Conservation (phyloP, 2,113 vertebrate genomes). For the Amphilophus citrinellus region DNA sequence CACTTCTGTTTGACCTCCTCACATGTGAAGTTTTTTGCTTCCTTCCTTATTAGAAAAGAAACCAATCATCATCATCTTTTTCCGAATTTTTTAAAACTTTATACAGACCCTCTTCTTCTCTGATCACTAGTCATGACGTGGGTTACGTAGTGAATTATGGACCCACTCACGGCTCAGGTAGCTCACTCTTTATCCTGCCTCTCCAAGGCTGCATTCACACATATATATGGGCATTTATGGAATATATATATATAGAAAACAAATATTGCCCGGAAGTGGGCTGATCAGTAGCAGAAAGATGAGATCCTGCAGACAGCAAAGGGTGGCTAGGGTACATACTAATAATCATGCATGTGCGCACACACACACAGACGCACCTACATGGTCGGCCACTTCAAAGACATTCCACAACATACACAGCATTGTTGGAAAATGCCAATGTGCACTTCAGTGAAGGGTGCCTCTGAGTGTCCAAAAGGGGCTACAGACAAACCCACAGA, state of each 20-base stretch:
- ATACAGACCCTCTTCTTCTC: too few relatives aligned
- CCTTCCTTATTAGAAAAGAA: not conserved
- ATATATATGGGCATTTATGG: too few relatives aligned
- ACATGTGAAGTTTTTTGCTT: not conserved
- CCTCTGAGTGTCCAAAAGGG: slow-evolving; percentile 51
- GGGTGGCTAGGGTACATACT: slow-evolving; percentile 21
- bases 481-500: slow-evolving; percentile 35
- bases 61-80: too few relatives aligned
- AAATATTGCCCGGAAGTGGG: slow-evolving; percentile 42
- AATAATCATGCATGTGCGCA: not conserved
- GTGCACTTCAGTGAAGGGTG: slow-evolving; percentile 69
- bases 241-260: slow-evolving; percentile 10
- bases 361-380: slow-evolving; percentile 61
- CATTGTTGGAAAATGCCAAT: slow-evolving; percentile 80
- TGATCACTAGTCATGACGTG: too few relatives aligned
- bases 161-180: slow-evolving; percentile 27
- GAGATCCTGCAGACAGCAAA: slow-evolving; percentile 56
- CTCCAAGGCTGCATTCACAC: not conserved
- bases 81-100: too few relatives aligned
- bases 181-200: slow-evolving; percentile 29
- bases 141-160: too few relatives aligned
- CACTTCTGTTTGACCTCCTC: not conserved
- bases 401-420: slow-evolving; percentile 79
- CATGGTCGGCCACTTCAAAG: slow-evolving; percentile 83
- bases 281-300: slow-evolving; percentile 48